Base-by-base conservation (phyloP, 2,113 vertebrate species). In the Balaeniceps rex region DNA sequence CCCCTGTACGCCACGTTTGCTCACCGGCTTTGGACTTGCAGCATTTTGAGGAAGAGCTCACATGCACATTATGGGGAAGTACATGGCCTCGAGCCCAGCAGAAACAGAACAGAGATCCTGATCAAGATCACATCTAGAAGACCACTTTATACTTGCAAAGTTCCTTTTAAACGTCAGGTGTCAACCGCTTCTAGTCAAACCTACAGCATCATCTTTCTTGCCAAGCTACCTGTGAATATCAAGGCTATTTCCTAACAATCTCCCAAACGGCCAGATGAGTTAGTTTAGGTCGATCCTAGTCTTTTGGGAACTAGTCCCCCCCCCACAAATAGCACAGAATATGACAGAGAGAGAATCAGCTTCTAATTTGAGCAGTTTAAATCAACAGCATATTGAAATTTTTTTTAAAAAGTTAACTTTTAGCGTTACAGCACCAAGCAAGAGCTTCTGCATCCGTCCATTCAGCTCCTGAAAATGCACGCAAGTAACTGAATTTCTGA, bases 221-320 rank as follows among this genome's bases (percentile, higher is more conserved):
- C 6, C 16, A 23, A 18, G 42, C 14, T 4, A 3, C 36, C 4
- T 6, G 4, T 1, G 17, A 26, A 3, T 2, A 14, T 1, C 52
- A 13, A 55, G 31, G n/a, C 52, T 21, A 4, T 2, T 23, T 31
- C 55, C 83, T 9, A 68, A 19, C 19, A 7, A 12, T 6, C n/a
- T 28, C 9, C 83, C 40, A 8, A 36, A 44, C 4, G 5, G 24
- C 24, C 52, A 11, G 11, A 2, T 9, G 3, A 5, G 11, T 7
- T 9, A 18, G 12, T 8, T 55, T 6, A 55, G 77, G 15, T 4
- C 34, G 36, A 77, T 13, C 38, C 38, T 22, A 23, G 14, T 10
- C 65, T 24, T 54, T 54, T 10, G 46, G 46, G 46, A 93, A 60
- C 51, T 9, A 16, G 11, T 11, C 2, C 7, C 14, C 31, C 31